Conservation (phyloP, 2,888 invertebrate species). For the Xanthorhoe designata region DNA sequence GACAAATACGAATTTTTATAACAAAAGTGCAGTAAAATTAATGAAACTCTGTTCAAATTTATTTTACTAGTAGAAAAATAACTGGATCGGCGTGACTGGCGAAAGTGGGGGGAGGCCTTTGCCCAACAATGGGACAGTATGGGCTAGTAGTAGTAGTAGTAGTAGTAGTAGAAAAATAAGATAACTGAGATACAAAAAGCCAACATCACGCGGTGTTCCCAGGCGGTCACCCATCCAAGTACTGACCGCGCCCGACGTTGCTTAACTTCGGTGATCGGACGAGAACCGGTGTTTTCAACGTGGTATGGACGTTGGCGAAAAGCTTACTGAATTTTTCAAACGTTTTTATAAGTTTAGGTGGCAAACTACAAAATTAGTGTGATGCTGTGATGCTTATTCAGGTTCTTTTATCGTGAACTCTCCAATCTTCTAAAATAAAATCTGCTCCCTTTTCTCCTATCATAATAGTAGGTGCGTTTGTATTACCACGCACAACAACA, state of each 20-base stretch:
- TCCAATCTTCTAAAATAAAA: constrained; percentile 62
- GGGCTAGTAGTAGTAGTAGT: no score
- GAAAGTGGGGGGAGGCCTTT: no score
- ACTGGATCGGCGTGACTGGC: no score
- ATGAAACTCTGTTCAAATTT: no score
- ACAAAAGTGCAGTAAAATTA: no score
- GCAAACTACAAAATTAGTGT: no score
- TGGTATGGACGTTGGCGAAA: constrained; percentile 63
- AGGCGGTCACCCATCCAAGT: constrained; percentile 82
- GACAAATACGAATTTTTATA: no score
- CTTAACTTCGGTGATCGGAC: constrained; percentile 79
- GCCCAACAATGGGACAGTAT: no score
- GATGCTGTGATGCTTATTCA: no score
- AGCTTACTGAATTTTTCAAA: neutral
- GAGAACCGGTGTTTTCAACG: constrained; percentile 71
- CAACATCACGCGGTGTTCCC: constrained; percentile 59
- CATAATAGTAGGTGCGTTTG: constrained; percentile 93
- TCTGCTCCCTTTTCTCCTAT: constrained; percentile 87
- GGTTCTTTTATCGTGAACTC: neutral
- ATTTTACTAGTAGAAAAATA: no score
- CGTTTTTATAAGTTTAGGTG: neutral
- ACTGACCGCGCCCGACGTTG: constrained; percentile 78
- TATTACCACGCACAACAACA: constrained; percentile 90
- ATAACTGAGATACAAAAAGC: constrained; percentile 50
- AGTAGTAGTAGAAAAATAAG: no score